Evolutionary conservation across 2,888 invertebrate species (phyloP).

Genomic region (Stenodera caucasica): DNA sequence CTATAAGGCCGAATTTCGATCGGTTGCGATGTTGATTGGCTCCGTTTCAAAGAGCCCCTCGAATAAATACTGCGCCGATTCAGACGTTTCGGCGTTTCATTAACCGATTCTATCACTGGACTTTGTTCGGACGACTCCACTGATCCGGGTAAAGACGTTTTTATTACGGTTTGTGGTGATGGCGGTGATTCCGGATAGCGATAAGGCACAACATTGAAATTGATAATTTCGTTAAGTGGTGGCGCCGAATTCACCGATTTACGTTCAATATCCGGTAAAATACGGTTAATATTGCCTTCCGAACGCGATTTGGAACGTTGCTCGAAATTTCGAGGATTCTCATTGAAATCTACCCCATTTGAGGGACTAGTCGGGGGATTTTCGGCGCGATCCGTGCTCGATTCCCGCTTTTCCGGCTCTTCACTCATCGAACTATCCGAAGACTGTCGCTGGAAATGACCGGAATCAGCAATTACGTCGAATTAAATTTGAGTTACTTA

Average conservation of each 20-base stretch:
- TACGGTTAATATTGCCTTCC: constrained; percentile 46
- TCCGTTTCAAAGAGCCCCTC: constrained; percentile 14
- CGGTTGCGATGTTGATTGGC: constrained; percentile 28
- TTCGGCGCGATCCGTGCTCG: constrained; percentile 17
- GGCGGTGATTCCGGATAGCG: constrained; percentile 33
- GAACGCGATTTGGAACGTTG: constrained; percentile 46
- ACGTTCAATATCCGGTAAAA: constrained; percentile 44
- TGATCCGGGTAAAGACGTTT: constrained; percentile 39
- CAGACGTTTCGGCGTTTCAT: constrained; percentile 31
- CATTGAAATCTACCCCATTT: constrained; percentile 28
- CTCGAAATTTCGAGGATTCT: constrained; percentile 24
- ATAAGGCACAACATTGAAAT: constrained; percentile 22
- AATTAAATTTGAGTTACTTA: too few relatives aligned
- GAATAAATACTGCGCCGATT: constrained; percentile 17
- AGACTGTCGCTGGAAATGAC: constrained; percentile 18
- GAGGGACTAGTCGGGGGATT: constrained; percentile 25
- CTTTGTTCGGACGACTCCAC: constrained; percentile 31
- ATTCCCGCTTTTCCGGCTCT: constrained; percentile 4
- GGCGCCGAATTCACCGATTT: constrained; percentile 52
- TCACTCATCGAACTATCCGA: constrained; percentile 29
- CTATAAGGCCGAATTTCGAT: constrained; percentile 56
- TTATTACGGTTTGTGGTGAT: constrained; percentile 19
- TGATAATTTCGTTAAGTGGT: constrained; percentile 39
- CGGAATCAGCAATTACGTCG: too few relatives aligned
- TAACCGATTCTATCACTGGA: constrained; percentile 27